Conservation (phyloP, 2,797 vertebrate species). For the Pseudocheirus occidentalis region DNA sequence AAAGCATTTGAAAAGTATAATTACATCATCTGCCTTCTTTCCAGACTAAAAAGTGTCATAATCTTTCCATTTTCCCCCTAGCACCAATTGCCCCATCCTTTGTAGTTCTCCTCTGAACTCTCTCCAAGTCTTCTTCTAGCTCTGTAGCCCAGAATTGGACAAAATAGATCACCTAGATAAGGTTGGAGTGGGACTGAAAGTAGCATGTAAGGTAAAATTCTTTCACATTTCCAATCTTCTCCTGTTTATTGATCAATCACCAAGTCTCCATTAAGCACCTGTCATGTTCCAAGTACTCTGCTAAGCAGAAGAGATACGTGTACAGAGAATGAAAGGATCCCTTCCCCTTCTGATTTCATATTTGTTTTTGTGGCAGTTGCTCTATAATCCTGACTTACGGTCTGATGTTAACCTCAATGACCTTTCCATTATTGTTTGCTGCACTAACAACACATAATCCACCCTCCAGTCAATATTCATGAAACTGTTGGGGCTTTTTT, state of each 20-base stretch:
- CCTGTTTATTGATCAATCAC: background rate
- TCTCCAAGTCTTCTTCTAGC: constrained; percentile 56
- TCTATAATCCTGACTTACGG: constrained; percentile 33
- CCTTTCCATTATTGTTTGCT: background rate
- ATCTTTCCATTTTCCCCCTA: constrained; percentile 50
- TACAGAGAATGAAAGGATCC: background rate
- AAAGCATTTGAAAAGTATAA: constrained; percentile 16
- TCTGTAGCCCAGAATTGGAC: constrained; percentile 10
- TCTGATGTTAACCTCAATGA: background rate
- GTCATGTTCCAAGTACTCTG: background rate
- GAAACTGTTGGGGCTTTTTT: background rate
- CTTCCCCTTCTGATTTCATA: background rate
- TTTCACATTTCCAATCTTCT: constrained; percentile 39
- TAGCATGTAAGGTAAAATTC: constrained; percentile 33
- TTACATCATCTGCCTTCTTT: constrained; percentile 50
- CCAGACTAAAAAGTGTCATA: constrained; percentile 42
- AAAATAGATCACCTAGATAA: constrained; percentile 38
- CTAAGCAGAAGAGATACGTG: background rate
- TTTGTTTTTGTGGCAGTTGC: background rate
- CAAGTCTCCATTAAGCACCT: background rate
- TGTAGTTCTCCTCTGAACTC: background rate
- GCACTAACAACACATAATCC: background rate
- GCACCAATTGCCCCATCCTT: constrained; percentile 57
- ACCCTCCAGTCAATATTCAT: background rate
- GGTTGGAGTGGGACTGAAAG: background rate